A percentile compares a stretch with the other conserved stretches of the same genome.
phyloP scores from a whole-genome alignment of 2,888 invertebrate species.

The Stenichneumon culpator region DNA sequence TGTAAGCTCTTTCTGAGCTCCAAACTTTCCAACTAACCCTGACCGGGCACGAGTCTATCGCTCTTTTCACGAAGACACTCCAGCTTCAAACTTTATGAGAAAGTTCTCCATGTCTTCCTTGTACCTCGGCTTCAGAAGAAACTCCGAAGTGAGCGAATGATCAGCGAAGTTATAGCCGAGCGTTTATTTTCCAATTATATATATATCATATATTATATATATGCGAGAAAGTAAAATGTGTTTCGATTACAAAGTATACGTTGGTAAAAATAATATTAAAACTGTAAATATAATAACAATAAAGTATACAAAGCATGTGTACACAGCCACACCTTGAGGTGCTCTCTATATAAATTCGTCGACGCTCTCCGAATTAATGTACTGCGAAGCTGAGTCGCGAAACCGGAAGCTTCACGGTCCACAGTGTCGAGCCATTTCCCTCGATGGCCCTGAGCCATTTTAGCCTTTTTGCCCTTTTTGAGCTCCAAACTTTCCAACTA shows the following conservation, averaged over 20 bases:
- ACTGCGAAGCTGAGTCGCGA: neutral
- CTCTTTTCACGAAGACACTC: conserved; percentile 69
- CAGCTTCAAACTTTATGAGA: conserved; percentile 85
- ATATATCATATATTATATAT: conserved; percentile 3
- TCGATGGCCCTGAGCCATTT: no score
- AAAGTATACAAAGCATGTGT: conserved; percentile 74
- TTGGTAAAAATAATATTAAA: conserved; percentile 72
- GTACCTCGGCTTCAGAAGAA: conserved; percentile 86
- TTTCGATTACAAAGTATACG: conserved; percentile 28
- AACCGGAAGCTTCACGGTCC: neutral
- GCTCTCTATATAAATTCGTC: conserved; percentile 70
- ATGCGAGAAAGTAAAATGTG: no score
- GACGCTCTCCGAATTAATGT: neutral
- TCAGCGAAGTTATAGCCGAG: conserved; percentile 82
- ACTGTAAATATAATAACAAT: conserved; percentile 61
- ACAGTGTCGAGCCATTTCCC: neutral
- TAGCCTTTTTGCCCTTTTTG: neutral
- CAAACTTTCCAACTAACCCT: neutral
- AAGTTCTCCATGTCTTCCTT: conserved; percentile 86
- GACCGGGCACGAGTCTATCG: neutral
- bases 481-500: neutral
- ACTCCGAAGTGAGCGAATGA: conserved; percentile 85
- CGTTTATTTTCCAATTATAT: no score
- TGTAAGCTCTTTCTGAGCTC: neutral
- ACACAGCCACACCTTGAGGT: conserved; percentile 68